Conservation (phyloP, 2,113 vertebrate genomes). For the Centropus unirufus region DNA sequence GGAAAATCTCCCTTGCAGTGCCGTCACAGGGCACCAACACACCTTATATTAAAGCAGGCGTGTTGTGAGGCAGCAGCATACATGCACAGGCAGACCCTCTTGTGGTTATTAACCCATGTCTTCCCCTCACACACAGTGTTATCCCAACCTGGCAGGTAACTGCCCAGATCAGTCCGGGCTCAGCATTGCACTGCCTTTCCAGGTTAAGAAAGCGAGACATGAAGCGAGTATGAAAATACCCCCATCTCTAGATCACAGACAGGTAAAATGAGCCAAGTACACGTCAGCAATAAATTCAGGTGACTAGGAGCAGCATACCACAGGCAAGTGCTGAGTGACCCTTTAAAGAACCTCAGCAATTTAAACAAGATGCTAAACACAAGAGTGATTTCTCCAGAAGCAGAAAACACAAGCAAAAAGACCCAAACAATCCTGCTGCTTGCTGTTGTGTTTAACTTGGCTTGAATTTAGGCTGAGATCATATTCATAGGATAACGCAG, state of each 20-base stretch:
- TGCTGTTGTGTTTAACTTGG: background rate
- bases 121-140: background rate
- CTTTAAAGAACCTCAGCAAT: background rate
- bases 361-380: background rate
- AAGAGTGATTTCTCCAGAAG: background rate
- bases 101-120: rapidly evolving
- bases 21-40: rapidly evolving
- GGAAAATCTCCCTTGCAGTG: background rate
- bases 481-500: background rate
- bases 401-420: background rate
- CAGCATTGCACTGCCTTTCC: background rate
- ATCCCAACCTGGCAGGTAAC: background rate
- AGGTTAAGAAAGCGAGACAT: background rate
- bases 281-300: background rate
- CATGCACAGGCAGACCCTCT: rapidly evolving
- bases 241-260: background rate
- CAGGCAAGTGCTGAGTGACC: background rate
- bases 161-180: rapidly evolving
- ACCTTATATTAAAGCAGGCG: no score
- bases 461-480: background rate
- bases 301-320: background rate
- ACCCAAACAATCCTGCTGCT: background rate
- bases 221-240: no score
- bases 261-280: background rate
- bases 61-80: rapidly evolving